phyloP scores from a whole-genome alignment of 2,797 vertebrate species.

The Iguana delicatissima region DNA sequence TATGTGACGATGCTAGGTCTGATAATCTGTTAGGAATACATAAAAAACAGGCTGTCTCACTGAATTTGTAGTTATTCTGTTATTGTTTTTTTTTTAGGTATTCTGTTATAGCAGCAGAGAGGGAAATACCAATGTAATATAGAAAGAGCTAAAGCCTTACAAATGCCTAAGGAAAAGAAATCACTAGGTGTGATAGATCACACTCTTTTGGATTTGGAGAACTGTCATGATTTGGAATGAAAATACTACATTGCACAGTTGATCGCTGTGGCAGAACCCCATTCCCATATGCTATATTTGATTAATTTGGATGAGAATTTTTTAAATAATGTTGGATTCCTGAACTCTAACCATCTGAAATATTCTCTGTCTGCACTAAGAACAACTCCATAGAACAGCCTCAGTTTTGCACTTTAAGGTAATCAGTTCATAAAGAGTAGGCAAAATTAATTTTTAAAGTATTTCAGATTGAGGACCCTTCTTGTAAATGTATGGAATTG shows the following conservation, averaged over 20 bases:
- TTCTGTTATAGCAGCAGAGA: not conserved
- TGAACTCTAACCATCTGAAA: conserved; percentile 31
- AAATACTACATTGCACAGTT: not conserved
- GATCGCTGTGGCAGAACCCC: not conserved
- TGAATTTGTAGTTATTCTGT: no score
- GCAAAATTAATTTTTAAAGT: not conserved
- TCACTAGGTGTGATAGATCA: not conserved
- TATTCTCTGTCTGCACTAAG: rapidly evolving
- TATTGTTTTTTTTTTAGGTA: no score
- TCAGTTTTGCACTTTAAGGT: not conserved
- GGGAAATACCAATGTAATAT: not conserved
- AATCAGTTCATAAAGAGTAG: not conserved
- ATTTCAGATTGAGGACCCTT: not conserved
- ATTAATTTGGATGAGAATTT: not conserved
- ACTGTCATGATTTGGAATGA: not conserved
- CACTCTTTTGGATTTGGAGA: not conserved
- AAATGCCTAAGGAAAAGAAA: not conserved
- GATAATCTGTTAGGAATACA: not conserved
- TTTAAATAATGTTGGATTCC: conserved; percentile 23
- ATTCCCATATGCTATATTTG: not conserved
- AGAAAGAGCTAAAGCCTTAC: not conserved
- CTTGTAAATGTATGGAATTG: not conserved
- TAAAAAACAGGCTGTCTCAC: not conserved
- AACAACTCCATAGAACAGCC: not conserved
- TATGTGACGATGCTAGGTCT: not conserved